Conservation (phyloP, 1,140 invertebrate species). For the Camponotus vicinus region DNA sequence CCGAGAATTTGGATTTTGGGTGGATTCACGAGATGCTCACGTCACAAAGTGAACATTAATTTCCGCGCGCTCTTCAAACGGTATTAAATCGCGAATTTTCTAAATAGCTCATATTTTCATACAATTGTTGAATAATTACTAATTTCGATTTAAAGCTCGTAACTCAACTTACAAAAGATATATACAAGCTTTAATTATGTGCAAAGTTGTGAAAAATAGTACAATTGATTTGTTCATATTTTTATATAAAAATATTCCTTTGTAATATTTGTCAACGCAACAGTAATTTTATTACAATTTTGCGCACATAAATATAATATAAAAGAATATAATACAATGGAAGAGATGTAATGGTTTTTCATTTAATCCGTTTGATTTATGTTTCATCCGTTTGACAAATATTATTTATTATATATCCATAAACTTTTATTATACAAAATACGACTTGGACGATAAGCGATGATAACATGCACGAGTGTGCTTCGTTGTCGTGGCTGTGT, state of each 20-base stretch:
- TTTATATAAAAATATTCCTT: too few relatives aligned
- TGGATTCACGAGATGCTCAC: conserved; percentile 43
- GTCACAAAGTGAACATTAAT: conserved; percentile 47
- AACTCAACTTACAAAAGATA: too few relatives aligned
- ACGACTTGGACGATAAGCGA: conserved; percentile 12
- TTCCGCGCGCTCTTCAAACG: conserved; percentile 1
- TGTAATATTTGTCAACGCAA: too few relatives aligned
- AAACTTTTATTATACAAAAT: conserved; percentile 48
- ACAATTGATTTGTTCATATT: too few relatives aligned
- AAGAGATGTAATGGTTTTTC: background rate
- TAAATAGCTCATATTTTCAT: background rate
- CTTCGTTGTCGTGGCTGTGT: conserved; percentile 3
- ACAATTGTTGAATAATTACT: background rate
- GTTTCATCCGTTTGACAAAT: conserved; percentile 16
- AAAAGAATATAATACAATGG: too few relatives aligned
- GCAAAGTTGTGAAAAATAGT: too few relatives aligned
- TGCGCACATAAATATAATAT: too few relatives aligned
- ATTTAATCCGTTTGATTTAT: conserved; percentile 24
- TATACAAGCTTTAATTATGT: too few relatives aligned
- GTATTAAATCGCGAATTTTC: conserved; percentile 52
- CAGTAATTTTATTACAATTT: too few relatives aligned
- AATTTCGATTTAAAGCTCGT: background rate
- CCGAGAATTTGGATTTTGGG: conserved; percentile 65
- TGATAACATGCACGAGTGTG: conserved; percentile 11
- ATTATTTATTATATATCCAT: conserved; percentile 16